A percentile compares a stretch with the other conserved stretches of the same genome.
phyloP scores from a whole-genome alignment of 2,113 vertebrate genomes.

The Equus quagga region DNA sequence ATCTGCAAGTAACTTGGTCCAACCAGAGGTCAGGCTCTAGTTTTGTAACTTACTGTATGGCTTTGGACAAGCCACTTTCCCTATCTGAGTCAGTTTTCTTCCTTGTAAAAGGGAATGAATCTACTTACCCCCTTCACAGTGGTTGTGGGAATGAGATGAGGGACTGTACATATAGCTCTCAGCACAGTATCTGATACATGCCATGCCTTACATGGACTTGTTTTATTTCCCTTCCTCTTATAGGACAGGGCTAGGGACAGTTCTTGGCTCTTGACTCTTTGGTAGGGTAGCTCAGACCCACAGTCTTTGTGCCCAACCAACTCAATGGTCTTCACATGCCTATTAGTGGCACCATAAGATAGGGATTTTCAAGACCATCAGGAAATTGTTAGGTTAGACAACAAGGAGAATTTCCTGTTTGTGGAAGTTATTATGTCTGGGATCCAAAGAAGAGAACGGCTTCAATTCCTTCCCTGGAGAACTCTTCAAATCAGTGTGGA shows the following conservation, averaged over 20 bases:
- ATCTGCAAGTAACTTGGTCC: not conserved
- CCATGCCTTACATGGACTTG: not conserved
- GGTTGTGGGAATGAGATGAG: slow-evolving; percentile 29
- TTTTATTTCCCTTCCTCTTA: not conserved
- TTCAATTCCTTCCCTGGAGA: not conserved
- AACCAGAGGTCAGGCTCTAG: not conserved
- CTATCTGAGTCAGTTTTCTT: not conserved
- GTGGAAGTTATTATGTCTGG: not conserved
- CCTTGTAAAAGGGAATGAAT: not conserved
- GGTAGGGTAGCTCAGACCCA: not conserved
- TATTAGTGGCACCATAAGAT: not conserved
- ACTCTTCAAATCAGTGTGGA: not conserved
- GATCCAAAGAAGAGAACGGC: slow-evolving; percentile 21
- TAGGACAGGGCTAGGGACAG: not conserved
- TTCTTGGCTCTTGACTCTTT: not conserved
- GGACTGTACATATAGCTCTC: not conserved
- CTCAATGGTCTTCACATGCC: slow-evolving; percentile 1
- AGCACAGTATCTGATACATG: not conserved
- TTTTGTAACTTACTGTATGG: not conserved
- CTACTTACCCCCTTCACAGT: not conserved
- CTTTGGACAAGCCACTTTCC: not conserved
- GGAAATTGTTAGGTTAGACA: slow-evolving; percentile 38
- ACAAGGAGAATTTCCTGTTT: not conserved
- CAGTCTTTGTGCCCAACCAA: not conserved
- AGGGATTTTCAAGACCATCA: not conserved